Conservation (phyloP, 2,113 vertebrate genomes). For the Coturnix japonica region DNA sequence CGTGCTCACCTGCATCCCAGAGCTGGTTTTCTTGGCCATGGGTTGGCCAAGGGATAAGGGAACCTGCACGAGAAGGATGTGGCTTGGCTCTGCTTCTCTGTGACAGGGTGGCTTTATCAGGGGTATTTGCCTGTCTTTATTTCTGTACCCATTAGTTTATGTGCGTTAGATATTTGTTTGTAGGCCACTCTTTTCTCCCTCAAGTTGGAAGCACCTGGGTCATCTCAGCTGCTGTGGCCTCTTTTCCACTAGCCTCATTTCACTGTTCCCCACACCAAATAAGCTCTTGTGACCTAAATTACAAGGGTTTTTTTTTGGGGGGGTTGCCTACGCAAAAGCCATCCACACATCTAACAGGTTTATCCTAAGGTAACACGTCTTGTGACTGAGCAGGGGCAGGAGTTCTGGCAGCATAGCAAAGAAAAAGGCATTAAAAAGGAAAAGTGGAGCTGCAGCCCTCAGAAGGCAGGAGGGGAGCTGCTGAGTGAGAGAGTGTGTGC, state of each 20-base stretch:
- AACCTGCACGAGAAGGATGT: not conserved
- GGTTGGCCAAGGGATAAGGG: not conserved
- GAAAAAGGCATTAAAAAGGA: not conserved
- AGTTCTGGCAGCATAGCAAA: not conserved
- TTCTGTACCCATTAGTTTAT: not conserved
- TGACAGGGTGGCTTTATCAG: not conserved
- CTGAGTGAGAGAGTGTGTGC: not conserved
- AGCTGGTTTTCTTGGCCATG: not conserved
- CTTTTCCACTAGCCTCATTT: not conserved
- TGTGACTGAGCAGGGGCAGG: not conserved
- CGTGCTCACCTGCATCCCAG: not conserved
- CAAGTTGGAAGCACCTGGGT: not conserved
- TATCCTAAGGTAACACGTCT: not conserved
- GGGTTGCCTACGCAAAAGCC: rapidly evolving
- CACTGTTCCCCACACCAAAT: not conserved
- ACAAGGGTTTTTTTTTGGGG: not conserved
- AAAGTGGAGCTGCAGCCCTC: not conserved
- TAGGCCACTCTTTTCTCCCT: not conserved
- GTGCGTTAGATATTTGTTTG: not conserved
- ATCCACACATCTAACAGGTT: not conserved
- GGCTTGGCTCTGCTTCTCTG: not conserved
- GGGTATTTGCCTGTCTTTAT: not conserved
- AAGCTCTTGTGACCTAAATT: not conserved
- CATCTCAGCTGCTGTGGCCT: not conserved
- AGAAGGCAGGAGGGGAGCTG: not conserved